phyloP scores from a whole-genome alignment of 2,888 invertebrate species.

The Notodonta dromedarius region DNA sequence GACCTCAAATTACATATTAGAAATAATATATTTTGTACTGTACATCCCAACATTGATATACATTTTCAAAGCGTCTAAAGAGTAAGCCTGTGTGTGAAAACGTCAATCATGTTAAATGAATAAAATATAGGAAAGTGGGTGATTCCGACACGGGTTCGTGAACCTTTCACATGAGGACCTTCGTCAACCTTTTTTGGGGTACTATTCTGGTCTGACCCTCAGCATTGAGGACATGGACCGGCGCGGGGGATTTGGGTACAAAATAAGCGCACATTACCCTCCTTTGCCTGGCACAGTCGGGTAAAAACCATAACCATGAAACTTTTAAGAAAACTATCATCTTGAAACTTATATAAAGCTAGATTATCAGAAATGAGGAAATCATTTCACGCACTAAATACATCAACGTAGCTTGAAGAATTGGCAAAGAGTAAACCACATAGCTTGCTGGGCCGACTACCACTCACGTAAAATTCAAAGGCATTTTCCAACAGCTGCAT shows the following conservation, averaged over 20 bases:
- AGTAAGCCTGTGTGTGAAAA: not conserved
- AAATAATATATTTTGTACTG: not conserved
- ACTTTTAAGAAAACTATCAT: no score
- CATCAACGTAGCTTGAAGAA: no score
- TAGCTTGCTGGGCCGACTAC: no score
- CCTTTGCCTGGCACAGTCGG: no score
- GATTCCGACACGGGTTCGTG: not conserved
- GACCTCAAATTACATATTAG: not conserved
- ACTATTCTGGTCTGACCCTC: not conserved
- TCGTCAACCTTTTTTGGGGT: not conserved
- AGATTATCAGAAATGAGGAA: no score
- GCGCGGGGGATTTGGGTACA: not conserved
- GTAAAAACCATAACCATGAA: no score
- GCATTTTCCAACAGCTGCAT: no score
- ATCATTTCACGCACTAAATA: no score
- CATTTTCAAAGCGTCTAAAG: not conserved
- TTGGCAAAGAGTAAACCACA: no score
- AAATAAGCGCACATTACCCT: no score
- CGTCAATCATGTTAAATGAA: not conserved
- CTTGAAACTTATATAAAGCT: no score
- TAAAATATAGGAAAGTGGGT: not conserved
- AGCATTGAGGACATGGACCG: not conserved
- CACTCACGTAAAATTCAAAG: no score
- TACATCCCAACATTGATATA: not conserved
- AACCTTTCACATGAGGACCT: conserved; percentile 2